Evolutionary conservation across 1,140 invertebrate species (phyloP).

Genomic region (Bombus haemorrhoidalis): DNA sequence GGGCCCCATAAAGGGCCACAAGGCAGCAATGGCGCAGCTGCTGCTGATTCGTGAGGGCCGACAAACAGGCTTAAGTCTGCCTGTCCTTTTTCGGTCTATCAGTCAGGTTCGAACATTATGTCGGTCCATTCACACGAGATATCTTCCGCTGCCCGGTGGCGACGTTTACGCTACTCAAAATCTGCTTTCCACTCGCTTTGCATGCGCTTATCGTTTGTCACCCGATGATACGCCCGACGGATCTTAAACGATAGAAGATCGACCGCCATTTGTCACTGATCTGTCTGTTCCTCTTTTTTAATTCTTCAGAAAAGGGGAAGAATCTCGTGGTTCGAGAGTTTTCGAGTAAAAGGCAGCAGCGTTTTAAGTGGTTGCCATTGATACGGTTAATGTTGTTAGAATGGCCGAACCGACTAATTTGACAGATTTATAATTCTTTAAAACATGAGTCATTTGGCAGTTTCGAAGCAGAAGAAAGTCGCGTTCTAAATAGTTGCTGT

Average conservation of each 20-base stretch:
- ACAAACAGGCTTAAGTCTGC: constrained; percentile 67
- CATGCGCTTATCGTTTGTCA: constrained; percentile 41
- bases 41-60: constrained; percentile 63
- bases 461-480: too few species aligned
- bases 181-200: constrained; percentile 47
- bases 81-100: constrained; percentile 63
- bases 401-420: too few species aligned
- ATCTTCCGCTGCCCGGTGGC: constrained; percentile 43
- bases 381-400: too few species aligned
- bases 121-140: constrained; percentile 56
- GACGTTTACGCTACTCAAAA: constrained; percentile 54
- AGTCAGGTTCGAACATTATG: constrained; percentile 50
- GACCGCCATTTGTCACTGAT: constrained; percentile 11
- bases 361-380: too few species aligned
- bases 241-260: not conserved
- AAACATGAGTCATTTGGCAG: too few species aligned
- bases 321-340: too few species aligned
- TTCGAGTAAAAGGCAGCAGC: too few species aligned
- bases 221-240: constrained; percentile 1
- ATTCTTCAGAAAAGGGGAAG: too few species aligned
- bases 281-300: not conserved
- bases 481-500: too few species aligned
- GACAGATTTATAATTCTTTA: too few species aligned
- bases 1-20: constrained; percentile 54
- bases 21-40: constrained; percentile 65